Base-by-base conservation (phyloP, 2,888 invertebrate genomes). In the Notodonta ziczac region DNA sequence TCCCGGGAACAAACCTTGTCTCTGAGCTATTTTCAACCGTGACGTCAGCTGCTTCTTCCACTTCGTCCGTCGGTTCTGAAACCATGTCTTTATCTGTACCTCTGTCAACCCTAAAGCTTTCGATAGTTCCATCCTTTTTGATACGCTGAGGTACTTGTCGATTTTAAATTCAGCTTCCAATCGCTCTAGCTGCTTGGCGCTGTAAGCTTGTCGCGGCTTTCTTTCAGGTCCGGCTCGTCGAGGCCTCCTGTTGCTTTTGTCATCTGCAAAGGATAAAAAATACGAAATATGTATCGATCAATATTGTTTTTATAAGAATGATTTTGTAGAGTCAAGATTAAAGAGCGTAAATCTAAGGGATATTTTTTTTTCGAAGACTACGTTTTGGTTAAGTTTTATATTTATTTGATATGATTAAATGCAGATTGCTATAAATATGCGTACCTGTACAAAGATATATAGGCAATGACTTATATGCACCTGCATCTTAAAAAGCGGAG, bases 1-100 rank as follows among this genome's bases (percentile, higher is more conserved):
- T 0, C 96, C 95, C 0, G 96, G 95, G 77, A 97, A 96, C 40
- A 97, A 82, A 0, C 97, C 97, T 81, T 98, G 98, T 2, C 98
- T 92, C 80, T 98, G 98, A 0, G 98, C 97, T 86, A 98, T 97
- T 86, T 98, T 98, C 68, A 98, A 89, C 4, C 98, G 94, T 0
- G 98, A 97, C 0, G 98, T 98, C 78, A 99, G 90, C 82, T 99
- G 99, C 80, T 99, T 99, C 91, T 99, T 98, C 98, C 98, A 99
- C 85, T 99, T 99, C 0, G 99, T 99, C 66, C 99, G 94, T 62
- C 99, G 94, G 84, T 99, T 98, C 88, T 98, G 98, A 85, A 98
- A 98, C 98, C 98, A 98, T 0, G 98, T 98, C 86, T 99, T 99
- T 72, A 99, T 98, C 91, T 99, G 98, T 0, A 98, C 98, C 90